Evolutionary conservation across 2,797 vertebrate species (phyloP), one percentile per base, ranked within the genome.

Genomic region (Rallus crepitans): DNA sequence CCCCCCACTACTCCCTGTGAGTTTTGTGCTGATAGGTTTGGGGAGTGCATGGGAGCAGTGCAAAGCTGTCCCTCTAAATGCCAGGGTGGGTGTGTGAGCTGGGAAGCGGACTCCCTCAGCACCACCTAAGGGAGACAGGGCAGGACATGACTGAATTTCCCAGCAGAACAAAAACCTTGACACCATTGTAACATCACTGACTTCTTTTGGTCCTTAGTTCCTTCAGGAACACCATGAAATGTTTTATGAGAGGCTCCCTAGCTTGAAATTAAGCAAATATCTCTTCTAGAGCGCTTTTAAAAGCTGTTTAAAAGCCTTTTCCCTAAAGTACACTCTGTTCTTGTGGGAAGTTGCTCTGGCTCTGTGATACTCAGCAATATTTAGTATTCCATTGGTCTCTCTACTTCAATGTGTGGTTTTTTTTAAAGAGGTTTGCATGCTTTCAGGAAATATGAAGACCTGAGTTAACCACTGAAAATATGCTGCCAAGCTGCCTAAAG

Each of bases 401-500:
- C 77, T 79, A 0, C 66, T 90, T 88, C 52, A 56, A 60, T 37
- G 66, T 33, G 82, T 86, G 80, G 15, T 48, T 94, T 95, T 78
- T 83, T 95, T 78, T 83, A 52, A 90, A 91, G 56, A 65, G 35
- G n/a, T 55, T 89, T 78, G 30, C 25, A 1, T 86, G 69, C 72
- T 94, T 90, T 66, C 82, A 84, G 66, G 94, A 90, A 95, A 89
- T 70, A 53, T 0, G 56, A 93, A 87, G 89, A 87, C 66, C 35
- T 55, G 70, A 76, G 28, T 87, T 92, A 94, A 82, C 96, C 86
- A 45, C 93, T 66, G 78, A 48, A 80, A 79, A 82, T 5, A 82
- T 89, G 73, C 92, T 94, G 92, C 90, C 86, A 82, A 88, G 76
- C 47, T 88, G 80, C 87, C 64, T 66, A 14, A 84, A 82, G 94